Percentiles rank a stretch among this genome's conserved stretches.
phyloP scores from a whole-genome alignment of 2,888 invertebrate species.

The Zygothrica quintamaculata region DNA sequence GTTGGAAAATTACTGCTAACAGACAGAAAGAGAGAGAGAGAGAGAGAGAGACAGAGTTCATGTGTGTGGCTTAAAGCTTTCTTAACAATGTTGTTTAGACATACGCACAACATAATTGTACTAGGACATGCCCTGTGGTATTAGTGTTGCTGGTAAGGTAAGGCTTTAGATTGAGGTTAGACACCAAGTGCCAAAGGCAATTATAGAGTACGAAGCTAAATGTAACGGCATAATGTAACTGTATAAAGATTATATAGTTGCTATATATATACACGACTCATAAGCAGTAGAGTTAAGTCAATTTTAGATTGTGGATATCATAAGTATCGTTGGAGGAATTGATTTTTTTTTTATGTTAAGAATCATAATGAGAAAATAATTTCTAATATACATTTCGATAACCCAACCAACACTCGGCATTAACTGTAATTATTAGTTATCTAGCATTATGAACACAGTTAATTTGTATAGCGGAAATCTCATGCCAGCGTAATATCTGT shows the following conservation, averaged over 20 bases:
- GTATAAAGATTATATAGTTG: constrained; percentile 15
- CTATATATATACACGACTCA: constrained; percentile 1
- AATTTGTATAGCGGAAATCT: constrained; percentile 70
- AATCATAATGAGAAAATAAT: constrained; percentile 15
- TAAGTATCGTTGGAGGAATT: too few relatives aligned
- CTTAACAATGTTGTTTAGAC: constrained; percentile 72
- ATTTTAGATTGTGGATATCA: not conserved
- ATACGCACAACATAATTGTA: constrained; percentile 61
- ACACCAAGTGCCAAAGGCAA: constrained; percentile 58
- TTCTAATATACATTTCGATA: constrained; percentile 13
- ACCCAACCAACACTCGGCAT: too few relatives aligned
- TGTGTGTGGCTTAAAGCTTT: constrained; percentile 62
- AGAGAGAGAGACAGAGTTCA: not conserved
- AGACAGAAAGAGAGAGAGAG: too few relatives aligned
- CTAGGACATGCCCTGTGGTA: constrained; percentile 47
- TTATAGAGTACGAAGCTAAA: constrained; percentile 43
- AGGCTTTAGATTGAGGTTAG: constrained; percentile 59
- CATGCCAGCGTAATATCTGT: constrained; percentile 9
- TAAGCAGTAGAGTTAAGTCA: constrained; percentile 1
- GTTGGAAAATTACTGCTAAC: not conserved
- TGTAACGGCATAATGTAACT: constrained; percentile 38
- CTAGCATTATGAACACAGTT: constrained; percentile 32
- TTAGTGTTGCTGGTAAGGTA: constrained; percentile 13
- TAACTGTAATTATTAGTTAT: constrained; percentile 58
- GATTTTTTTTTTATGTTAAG: too few relatives aligned